Evolutionary conservation across 2,113 vertebrate species (phyloP), one percentile per base, ranked within the genome.

Genomic region (Neoarius graeffei): DNA sequence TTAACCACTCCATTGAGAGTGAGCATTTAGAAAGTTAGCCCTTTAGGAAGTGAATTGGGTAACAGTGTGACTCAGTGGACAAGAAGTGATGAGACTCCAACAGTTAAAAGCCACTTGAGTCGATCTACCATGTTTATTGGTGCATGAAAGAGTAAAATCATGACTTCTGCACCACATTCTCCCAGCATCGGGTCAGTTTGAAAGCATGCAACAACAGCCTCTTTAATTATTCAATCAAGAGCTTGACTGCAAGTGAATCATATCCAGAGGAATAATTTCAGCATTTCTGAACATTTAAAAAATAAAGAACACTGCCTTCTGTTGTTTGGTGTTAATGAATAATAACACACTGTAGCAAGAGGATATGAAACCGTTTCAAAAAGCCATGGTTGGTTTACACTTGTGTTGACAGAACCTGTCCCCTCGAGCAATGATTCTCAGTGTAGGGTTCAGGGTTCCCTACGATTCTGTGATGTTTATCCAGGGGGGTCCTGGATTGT

Each of bases 201-300:
- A 66, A 60, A 83, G 81, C 1, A 50, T 57, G 54, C 77, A 66
- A 84, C 76, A n/a, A 86, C 85, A 76, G 35, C 71, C 64, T 82
- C 86, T 90, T 88, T 87, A 87, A 90, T 87, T 66, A 81, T 80
- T 89, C 76, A 67, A 87, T 85, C 85, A 81, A 88, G 85, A 83
- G 60, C 52, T 89, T 66, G 67, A 30, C 73, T 71, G 67, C 74
- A 81, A 83, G 71, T 14, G 59, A 66, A n/a, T 71, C 57, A 88
- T 30, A 80, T 27, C 23, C 73, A 50, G 64, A 86, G 42, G 69
- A 48, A 90, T 84, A 52, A 66, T 80, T 88, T 80, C 30, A 42
- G 56, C 64, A 81, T 59, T 48, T 54, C 23, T 85, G 80, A 77
- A 77, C 79, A 60, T 57, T 69, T 56, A 79, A 57, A 69, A 27